These are phyloP conservation scores for Catostylus mosaicus DNA, from an alignment of 30 jellyfish, hydroid and myxozoan genomes.

Conservation along the genomic window DNA sequence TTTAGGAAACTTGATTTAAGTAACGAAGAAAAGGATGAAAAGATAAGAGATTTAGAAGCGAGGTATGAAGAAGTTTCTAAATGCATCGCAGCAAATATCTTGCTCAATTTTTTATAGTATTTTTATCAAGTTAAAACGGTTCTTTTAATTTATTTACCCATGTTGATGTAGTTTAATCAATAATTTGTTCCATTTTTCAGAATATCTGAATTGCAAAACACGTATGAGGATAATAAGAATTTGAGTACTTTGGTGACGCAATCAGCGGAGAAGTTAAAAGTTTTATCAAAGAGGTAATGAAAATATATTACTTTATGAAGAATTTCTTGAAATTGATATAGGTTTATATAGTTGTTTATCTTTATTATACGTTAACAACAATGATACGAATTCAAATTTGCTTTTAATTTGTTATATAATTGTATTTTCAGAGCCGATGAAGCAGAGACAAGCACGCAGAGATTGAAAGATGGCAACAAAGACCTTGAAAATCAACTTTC, in stretches of 20 bases:
- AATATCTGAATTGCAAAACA: constrained; percentile 76
- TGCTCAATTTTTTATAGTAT: background rate
- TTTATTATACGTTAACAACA: no score
- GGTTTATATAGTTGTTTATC: background rate
- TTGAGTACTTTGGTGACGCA: constrained; percentile 47
- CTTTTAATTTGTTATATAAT: no score
- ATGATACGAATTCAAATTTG: no score
- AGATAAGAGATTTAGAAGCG: constrained; percentile 84
- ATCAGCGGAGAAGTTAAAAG: constrained; percentile 64
- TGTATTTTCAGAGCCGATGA: constrained; percentile 37
- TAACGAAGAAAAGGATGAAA: constrained; percentile 93
- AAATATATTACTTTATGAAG: no score
- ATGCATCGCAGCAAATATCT: background rate
- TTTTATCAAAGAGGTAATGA: constrained; percentile 35
- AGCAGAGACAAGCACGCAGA: constrained; percentile 38
- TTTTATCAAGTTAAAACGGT: background rate
- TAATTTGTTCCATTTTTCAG: constrained; percentile 32
- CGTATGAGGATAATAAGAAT: constrained; percentile 82
- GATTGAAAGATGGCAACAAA: constrained; percentile 41
- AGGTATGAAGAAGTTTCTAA: constrained; percentile 51
- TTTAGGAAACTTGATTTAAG: constrained; percentile 83
- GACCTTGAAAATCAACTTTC: constrained; percentile 56
- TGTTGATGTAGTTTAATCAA: background rate
- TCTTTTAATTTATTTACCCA: background rate
- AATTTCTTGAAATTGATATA: no score